Evolutionary conservation across 2,888 invertebrate genomes (phyloP).

Genomic region (Stenurella melanura): DNA sequence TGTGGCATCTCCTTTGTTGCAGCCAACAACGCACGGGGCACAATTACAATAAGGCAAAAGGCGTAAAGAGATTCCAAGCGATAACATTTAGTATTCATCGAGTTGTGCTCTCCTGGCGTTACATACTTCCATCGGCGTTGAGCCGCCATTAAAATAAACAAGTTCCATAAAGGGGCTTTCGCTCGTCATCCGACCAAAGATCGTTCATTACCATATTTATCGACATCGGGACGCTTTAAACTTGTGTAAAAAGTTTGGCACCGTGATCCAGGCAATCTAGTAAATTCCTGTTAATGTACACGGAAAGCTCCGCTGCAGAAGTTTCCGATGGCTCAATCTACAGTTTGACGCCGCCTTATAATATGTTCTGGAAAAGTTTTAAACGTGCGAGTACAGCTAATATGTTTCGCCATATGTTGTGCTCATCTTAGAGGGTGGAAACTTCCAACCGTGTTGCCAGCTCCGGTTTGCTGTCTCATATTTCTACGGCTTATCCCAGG

Average conservation of each 20-base stretch:
- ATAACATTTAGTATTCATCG: constrained; percentile 54
- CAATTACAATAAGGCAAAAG: constrained; percentile 48
- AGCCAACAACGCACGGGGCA: constrained; percentile 39
- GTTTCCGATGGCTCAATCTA: constrained; percentile 61
- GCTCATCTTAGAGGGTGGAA: constrained; percentile 43
- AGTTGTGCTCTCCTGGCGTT: constrained; percentile 48
- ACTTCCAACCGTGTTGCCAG: constrained; percentile 51
- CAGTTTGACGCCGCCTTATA: constrained; percentile 66
- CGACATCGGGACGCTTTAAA: constrained; percentile 62
- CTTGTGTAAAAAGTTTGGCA: constrained; percentile 62
- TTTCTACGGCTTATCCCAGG: constrained; percentile 44
- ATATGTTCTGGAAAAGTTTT: constrained; percentile 67
- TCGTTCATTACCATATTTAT: constrained; percentile 69
- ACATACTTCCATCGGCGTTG: constrained; percentile 43
- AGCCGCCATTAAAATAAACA: constrained; percentile 66
- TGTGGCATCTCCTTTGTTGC: constrained; percentile 52
- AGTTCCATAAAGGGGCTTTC: constrained; percentile 63
- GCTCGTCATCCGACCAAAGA: constrained; percentile 59
- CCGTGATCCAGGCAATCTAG: constrained; percentile 65
- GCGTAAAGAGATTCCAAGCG: constrained; percentile 45
- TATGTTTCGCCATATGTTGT: constrained; percentile 65
- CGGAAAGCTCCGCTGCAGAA: constrained; percentile 57
- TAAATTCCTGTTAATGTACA: constrained; percentile 67
- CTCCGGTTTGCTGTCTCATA: constrained; percentile 50
- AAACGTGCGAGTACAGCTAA: constrained; percentile 69